Evolutionary conservation across 2,888 invertebrate genomes (phyloP), one percentile per base, ranked within the genome.

Genomic region (Epirrhoe tristata): DNA sequence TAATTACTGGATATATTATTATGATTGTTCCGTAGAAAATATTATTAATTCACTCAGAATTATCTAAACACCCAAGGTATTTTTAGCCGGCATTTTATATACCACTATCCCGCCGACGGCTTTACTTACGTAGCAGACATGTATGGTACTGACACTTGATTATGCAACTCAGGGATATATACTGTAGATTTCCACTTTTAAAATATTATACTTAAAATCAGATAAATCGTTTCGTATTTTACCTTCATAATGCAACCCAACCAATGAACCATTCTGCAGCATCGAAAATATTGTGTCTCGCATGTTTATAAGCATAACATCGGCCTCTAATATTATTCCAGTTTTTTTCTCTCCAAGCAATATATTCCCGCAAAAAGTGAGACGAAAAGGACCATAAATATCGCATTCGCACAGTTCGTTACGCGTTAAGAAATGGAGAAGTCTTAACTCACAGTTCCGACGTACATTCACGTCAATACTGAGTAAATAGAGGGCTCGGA

Each of bases 361-460:
- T 82, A 81, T 75, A 73, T 74, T 76, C 73, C 66, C 66, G 59
- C 72, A 78, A 80, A 81, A 81, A 82, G 76, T 76, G 70, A 76
- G 74, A 74, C 78, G 75, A 73, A 77, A 72, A 74, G 69, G 71
- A 74, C 74, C 75, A 77, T 82, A 82, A 82, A 82, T 79, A 81
- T 77, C 75, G 73, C 74, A 81, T 79, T 79, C 78, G 74, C 72
- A 72, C 82, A 81, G 80, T 82, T 83, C 80, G 82, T 82, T 82
- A 81, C 78, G 60, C 77, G 72, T 76, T 72, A 76, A 79, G 77
- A 77, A 76, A 80, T 65, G 58, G 60, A 70, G 74, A 76, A 76
- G 74, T 74, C 74, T 73, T 78, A 74, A 80, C 79, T 74, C 73
- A 69, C 67, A 63, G 72, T 72, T 74, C 71, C 66, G 63, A 68